Percentiles rank a stretch among this genome's conserved stretches.
Conservation (phyloP, 1,140 invertebrate genomes). For the Dryas iulia region DNA sequence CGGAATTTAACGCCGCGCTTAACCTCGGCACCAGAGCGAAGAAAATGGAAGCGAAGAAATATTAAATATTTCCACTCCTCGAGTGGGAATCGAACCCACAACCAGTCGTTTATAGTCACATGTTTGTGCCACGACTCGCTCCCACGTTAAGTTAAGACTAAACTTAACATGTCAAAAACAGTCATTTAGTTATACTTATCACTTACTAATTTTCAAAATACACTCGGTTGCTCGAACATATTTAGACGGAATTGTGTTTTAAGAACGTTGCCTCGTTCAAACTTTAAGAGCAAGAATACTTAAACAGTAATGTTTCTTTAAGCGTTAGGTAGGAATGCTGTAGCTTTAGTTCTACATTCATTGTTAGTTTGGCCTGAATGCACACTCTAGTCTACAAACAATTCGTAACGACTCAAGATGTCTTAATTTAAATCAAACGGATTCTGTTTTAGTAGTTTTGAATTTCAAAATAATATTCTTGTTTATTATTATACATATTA, state of each 20-base stretch:
- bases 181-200: neutral
- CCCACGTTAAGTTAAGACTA: too few species aligned
- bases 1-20: too few species aligned
- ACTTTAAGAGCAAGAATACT: slow-evolving; percentile 8
- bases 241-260: neutral
- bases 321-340: neutral
- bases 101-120: too few species aligned
- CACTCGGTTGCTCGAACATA: neutral
- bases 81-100: too few species aligned
- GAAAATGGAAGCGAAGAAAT: too few species aligned
- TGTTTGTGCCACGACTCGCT: too few species aligned
- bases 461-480: too few species aligned
- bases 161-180: too few species aligned
- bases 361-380: slow-evolving; percentile 10
- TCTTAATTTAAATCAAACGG: neutral
- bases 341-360: slow-evolving; percentile 8
- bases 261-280: slow-evolving; percentile 2
- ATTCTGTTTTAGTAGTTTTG: neutral
- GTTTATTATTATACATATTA: too few species aligned
- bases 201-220: neutral
- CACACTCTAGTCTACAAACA: neutral
- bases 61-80: too few species aligned
- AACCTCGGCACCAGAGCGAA: too few species aligned
- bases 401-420: neutral
- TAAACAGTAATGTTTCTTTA: slow-evolving; percentile 11